Evolutionary conservation across 2,888 invertebrate genomes (phyloP), one percentile per base, ranked within the genome.

Genomic region (Microdon myrmicae): DNA sequence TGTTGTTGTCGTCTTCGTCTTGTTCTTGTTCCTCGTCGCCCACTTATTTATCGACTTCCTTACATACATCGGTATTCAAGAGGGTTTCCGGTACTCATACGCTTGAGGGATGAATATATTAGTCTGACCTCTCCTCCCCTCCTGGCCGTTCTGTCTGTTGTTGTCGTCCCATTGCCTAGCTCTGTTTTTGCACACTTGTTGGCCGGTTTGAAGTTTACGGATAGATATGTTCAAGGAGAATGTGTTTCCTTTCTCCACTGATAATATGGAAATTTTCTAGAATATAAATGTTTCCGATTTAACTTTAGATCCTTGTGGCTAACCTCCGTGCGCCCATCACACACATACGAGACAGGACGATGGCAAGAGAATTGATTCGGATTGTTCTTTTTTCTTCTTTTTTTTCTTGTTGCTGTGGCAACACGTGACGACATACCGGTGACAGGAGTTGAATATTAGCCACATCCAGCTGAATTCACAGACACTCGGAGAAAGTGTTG

Each of bases 231-330:
- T 54, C 67, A 72, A 58, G 68, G 69, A 70, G 69, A 72, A n/a
- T n/a, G n/a, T n/a, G 71, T 71, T 71, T 67, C 69, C 68, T 70
- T 73, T 39, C 32, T 54, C 26, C 6, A 48, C 22, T 70, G 74
- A 73, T 77, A 76, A 75, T 73, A 77, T 76, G 77, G 73, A 77
- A 78, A 75, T 75, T 75, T 74, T 68, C 55, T 68, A 70, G 69
- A 71, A 64, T 58, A 64, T 58, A 64, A 56, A 51, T 58, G 43
- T 58, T 56, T 64, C 64, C 64, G 58, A 58, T 58, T 64, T 58
- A 64, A 45, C 35, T 38, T 32, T 45, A 51, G 58, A 39, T 56
- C 55, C 51, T 55, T 29, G 23, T 45, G 29, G n/a, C 19, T 19
- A 35, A 43, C 38, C 51, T 45, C 25, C 10, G 25, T 38, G 25